phyloP scores from a whole-genome alignment of 2,888 invertebrate genomes.

The Crossocerus cetratus region DNA sequence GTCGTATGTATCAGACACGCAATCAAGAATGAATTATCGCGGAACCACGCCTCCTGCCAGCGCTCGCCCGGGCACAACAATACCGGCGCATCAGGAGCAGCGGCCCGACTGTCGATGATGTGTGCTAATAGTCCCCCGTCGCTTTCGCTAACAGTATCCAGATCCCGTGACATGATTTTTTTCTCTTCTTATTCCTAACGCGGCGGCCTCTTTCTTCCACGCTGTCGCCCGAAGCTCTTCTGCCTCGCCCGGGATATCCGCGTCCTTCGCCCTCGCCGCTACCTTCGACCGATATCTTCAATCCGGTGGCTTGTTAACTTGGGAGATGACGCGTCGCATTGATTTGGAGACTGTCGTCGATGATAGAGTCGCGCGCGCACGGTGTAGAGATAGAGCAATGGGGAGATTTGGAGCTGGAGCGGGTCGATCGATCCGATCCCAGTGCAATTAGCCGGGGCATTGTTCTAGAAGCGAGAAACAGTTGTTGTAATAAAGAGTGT shows the following conservation, averaged over 20 bases:
- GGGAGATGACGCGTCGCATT: background rate
- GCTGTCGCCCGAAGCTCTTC: no score
- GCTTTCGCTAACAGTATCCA: conserved; percentile 61
- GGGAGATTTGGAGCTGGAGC: no score
- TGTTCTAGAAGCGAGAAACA: conserved; percentile 10
- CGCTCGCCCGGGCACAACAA: conserved; percentile 67
- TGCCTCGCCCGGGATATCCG: no score
- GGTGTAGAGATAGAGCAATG: background rate
- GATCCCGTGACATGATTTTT: conserved; percentile 57
- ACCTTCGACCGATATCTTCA: background rate
- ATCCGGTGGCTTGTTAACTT: no score
- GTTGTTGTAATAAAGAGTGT: conserved; percentile 16
- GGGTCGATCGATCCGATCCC: background rate
- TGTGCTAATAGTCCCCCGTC: conserved; percentile 73
- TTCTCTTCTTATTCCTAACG: conserved; percentile 10
- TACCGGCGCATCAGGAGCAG: conserved; percentile 74
- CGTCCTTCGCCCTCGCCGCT: background rate
- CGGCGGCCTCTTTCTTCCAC: conserved; percentile 6
- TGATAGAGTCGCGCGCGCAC: background rate
- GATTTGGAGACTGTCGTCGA: background rate
- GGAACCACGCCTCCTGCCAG: conserved; percentile 70
- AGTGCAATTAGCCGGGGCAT: conserved; percentile 6
- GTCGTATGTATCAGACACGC: conserved; percentile 76
- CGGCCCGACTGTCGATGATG: conserved; percentile 74
- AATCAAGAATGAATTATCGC: conserved; percentile 77